phyloP scores from a whole-genome alignment of 2,797 vertebrate species.

The Limosa lapponica region DNA sequence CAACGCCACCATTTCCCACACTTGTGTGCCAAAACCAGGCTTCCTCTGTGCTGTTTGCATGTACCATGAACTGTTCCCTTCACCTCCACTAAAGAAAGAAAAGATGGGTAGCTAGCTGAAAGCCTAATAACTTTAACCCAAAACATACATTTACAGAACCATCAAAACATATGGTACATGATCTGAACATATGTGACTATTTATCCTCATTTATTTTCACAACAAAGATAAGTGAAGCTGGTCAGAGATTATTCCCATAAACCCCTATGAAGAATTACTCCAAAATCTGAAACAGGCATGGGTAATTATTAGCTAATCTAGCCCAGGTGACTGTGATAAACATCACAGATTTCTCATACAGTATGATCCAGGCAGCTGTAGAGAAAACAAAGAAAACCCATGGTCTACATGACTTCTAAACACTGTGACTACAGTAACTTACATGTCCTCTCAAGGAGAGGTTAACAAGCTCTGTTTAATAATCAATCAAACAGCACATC shows the following conservation, averaged over 20 bases:
- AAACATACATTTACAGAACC: not conserved
- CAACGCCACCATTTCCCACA: not conserved
- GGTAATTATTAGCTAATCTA: not conserved
- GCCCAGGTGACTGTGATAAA: not conserved
- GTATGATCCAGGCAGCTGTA: not conserved
- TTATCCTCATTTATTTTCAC: not conserved
- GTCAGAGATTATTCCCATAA: not conserved
- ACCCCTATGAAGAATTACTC: not conserved
- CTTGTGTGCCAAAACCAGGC: not conserved
- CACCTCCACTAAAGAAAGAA: not conserved
- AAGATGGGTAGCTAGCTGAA: not conserved
- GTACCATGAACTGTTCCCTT: not conserved
- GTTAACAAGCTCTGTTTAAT: not conserved
- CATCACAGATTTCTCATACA: not conserved
- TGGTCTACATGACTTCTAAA: not conserved
- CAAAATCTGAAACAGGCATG: not conserved
- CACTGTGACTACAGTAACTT: not conserved
- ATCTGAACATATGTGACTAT: not conserved
- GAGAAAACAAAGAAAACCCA: not conserved
- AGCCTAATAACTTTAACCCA: not conserved
- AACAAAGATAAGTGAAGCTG: not conserved
- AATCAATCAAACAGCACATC: not conserved
- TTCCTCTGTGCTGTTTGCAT: not conserved
- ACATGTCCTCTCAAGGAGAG: not conserved
- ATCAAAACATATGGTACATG: not conserved